phyloP scores from a whole-genome alignment of 2,113 vertebrate species.

The Taurulus bubalis region DNA sequence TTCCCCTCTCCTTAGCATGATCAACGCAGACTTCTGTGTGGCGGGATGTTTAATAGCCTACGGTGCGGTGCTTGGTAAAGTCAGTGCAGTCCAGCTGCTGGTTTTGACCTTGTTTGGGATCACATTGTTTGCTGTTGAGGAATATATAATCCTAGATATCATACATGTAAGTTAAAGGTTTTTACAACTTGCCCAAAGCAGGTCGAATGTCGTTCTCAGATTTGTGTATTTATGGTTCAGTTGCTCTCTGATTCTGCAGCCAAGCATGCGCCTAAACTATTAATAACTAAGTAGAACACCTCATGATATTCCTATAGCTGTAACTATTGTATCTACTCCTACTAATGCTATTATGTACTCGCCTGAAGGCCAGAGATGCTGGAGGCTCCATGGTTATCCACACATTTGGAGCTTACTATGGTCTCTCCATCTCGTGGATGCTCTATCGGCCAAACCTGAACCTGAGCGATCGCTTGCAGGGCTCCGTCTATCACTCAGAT shows the following conservation, averaged over 20 bases:
- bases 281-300: not conserved
- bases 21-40: constrained; percentile 97
- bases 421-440: constrained; percentile 91
- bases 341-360: not conserved
- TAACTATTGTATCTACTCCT: not conserved
- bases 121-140: constrained; percentile 92
- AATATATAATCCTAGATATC: constrained; percentile 89
- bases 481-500: constrained; percentile 91
- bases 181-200: not conserved
- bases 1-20: constrained; percentile 84
- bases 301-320: not conserved
- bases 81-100: constrained; percentile 94
- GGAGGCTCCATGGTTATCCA: constrained; percentile 99
- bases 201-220: not conserved
- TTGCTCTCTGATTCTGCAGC: not conserved
- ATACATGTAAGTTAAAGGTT: constrained; percentile 87
- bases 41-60: constrained; percentile 94
- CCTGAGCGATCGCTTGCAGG: constrained; percentile 87
- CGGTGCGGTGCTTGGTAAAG: constrained; percentile 93
- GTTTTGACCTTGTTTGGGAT: constrained; percentile 94
- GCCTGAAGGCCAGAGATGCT: constrained; percentile 90
- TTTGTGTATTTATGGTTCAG: not conserved
- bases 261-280: not conserved
- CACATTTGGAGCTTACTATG: constrained; percentile 95
- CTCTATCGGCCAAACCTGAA: constrained; percentile 92